These are phyloP conservation scores for Artemisiospiza belli DNA, from an alignment of 2,113 vertebrate species.

Conservation along the genomic window DNA sequence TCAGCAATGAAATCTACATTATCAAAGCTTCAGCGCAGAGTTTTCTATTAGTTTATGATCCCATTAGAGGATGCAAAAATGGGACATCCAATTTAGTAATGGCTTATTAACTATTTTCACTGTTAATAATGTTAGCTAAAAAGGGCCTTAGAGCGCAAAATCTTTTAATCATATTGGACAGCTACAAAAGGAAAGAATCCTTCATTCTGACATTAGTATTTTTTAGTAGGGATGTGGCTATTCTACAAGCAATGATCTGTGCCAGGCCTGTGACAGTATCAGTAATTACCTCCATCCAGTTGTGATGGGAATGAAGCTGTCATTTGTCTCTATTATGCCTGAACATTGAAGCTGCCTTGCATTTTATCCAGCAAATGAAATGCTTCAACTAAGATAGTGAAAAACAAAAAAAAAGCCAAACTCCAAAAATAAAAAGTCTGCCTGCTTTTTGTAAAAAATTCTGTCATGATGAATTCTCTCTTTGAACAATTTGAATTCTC, in stretches of 20 bases:
- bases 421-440: neutral
- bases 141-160: neutral
- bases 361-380: constrained; percentile 80
- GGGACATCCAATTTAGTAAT: neutral
- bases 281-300: constrained; percentile 78
- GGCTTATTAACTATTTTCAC: constrained; percentile 16
- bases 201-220: neutral
- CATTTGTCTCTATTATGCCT: constrained; percentile 78
- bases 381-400: constrained; percentile 69
- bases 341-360: constrained; percentile 71
- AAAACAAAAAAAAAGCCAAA: neutral
- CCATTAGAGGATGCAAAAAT: neutral
- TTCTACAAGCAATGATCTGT: constrained; percentile 68
- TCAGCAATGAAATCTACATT: neutral
- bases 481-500: too few relatives aligned
- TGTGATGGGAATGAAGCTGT: constrained; percentile 63
- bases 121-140: constrained; percentile 21
- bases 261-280: constrained; percentile 62
- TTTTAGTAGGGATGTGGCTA: neutral
- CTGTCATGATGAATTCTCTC: neutral
- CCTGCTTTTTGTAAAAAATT: neutral
- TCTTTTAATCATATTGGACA: constrained; percentile 35
- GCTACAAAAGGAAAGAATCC: neutral
- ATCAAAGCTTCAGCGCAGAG: neutral
- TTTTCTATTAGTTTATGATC: constrained; percentile 9